Percentiles rank a stretch among this genome's conserved stretches.
These are phyloP conservation scores for Heterohyrax brucei DNA, from an alignment of 2,797 vertebrate species.

Conservation along the genomic window DNA sequence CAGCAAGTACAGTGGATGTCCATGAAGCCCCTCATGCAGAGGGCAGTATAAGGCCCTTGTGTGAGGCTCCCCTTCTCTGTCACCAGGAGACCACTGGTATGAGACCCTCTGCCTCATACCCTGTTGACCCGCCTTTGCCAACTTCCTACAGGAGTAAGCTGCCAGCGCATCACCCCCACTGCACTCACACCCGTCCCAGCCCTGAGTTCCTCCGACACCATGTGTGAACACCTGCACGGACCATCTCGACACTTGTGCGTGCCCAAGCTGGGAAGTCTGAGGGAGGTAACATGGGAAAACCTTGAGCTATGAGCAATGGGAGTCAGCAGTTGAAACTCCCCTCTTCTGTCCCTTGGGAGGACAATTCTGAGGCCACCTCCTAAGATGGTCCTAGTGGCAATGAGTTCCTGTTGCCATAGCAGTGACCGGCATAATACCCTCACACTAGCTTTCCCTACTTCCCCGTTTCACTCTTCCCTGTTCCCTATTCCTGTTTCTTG, in stretches of 20 bases:
- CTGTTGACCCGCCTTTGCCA: not conserved
- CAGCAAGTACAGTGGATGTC: not conserved
- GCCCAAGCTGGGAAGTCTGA: not conserved
- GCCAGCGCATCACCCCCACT: too few species aligned
- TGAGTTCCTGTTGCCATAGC: not conserved
- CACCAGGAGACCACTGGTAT: not conserved
- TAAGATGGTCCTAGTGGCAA: not conserved
- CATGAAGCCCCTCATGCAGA: not conserved
- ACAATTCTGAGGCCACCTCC: not conserved
- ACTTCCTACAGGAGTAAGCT: not conserved
- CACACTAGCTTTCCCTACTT: not conserved
- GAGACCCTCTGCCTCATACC: not conserved
- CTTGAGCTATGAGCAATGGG: not conserved
- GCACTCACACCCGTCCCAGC: not conserved
- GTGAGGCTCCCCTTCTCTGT: not conserved
- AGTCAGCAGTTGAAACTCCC: not conserved
- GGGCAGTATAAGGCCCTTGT: not conserved
- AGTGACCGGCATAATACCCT: too few species aligned
- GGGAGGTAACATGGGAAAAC: fast-evolving
- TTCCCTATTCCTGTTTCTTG: not conserved
- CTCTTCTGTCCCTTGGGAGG: not conserved
- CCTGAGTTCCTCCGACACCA: not conserved
- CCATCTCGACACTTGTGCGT: fast-evolving
- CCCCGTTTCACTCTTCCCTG: not conserved
- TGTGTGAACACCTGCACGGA: too few species aligned